Base-by-base conservation (phyloP, 1,140 invertebrate genomes). In the Phthorimaea operculella region DNA sequence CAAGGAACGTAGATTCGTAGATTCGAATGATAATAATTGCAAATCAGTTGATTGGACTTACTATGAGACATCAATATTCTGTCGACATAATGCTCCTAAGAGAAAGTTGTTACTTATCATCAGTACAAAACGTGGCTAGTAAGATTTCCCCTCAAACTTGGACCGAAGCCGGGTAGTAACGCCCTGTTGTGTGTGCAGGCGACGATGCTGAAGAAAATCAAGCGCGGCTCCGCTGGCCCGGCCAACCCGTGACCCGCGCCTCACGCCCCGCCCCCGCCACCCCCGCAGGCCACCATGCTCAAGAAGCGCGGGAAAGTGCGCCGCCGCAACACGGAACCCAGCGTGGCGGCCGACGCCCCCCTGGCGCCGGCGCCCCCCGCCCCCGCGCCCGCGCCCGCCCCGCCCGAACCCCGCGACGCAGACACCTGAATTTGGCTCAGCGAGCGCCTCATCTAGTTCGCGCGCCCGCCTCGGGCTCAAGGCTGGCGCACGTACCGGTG, bases 301-400 rank as follows among this genome's bases (percentile, higher is more conserved):
- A 94, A 94, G 90, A 93, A 94, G 88, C 92, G 91, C 89, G 97
- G 92, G 76, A 97, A 97, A 90, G 96, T 97, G 89, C 96, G 96
- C 87, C 89, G 95, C 58, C 91, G 95, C 74, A 96, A 97, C 87
- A 97, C 96, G 58, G 94, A 95, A 87, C 93, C 96, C 58, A 92
- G 91, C 57, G 97, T 97, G 85, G 90, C 93, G 52, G 90, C 92
- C 44, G 92, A 93, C 6, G 88, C 92, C 82, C 71, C 79, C 17
- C 70, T 79, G 56, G 80, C 67, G 81, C 79, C 58, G 78, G 53
- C 60, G 39, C 85, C 90, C 61, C 84, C 88, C 64, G 80, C 87
- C 54, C 85, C 88, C 42, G 74, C 88, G 7, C 70, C 86, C 14
- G 78, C 66, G 73, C 83, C 70, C 82, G 58, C 86, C 15, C 79